Percentiles rank a stretch among this genome's conserved stretches.
Evolutionary conservation across 2,113 vertebrate genomes (phyloP).

Genomic region (Clarias macrocephalus): DNA sequence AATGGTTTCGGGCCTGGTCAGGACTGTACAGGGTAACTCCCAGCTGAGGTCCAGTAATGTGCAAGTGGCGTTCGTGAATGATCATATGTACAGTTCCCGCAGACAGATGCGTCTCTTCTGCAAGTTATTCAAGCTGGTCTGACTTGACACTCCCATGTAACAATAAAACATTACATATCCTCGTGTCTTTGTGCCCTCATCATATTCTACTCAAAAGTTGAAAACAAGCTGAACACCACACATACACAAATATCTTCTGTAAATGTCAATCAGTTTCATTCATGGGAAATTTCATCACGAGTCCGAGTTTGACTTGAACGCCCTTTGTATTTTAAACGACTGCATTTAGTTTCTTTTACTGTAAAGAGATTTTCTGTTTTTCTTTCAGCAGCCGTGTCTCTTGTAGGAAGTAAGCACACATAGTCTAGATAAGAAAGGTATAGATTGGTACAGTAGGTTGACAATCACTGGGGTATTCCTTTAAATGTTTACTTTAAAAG

Average conservation of each 20-base stretch:
- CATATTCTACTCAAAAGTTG: background rate
- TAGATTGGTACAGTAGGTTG: background rate
- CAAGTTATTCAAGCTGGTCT: no score
- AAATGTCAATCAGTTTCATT: no score
- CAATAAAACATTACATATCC: no score
- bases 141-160: no score
- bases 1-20: no score
- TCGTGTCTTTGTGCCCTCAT: background rate
- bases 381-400: background rate
- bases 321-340: background rate
- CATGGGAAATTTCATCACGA: no score
- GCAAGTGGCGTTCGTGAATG: no score
- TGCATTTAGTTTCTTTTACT: background rate
- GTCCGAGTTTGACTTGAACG: no score
- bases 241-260: background rate
- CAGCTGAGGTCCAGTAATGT: no score
- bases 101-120: no score
- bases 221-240: background rate
- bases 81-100: no score
- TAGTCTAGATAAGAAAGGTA: background rate
- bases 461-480: background rate
- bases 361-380: background rate
- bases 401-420: background rate
- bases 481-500: background rate
- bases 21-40: no score